Evolutionary conservation across 2,888 invertebrate species (phyloP), one percentile per base, ranked within the genome.

Genomic region (Mactromeris polynyma): DNA sequence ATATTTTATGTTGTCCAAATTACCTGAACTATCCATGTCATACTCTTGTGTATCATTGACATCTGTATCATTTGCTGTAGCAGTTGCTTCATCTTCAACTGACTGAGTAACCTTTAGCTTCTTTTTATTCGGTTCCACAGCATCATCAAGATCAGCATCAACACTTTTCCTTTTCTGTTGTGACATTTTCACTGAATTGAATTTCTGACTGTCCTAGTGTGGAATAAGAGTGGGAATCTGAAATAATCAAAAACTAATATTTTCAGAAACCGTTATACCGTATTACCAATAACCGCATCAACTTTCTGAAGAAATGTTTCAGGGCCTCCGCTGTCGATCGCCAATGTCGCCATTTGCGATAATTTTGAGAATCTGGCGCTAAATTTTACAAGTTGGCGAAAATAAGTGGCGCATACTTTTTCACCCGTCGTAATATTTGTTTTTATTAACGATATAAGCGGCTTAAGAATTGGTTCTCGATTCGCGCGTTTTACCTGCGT

Each of bases 11-110:
- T 86, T 81, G n/a, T 84, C 86, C 79, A 85, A 82, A 42, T 84
- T 85, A 88, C 88, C 83, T 51, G 81, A 73, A 85, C 87, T 85
- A 26, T 80, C 89, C 19, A 89, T n/a, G 33, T 86, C 85, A 87
- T 90, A 88, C 58, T 88, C 89, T 42, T 89, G 86, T 69, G 90
- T 91, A 42, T 78, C 73, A 81, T 87, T 89, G 38, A 83, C 31
- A 69, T 83, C 46, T n/a, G 38, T 31, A 26, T n/a, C 42, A 78
- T 73, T 83, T 6, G 33, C 36, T 21, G 14, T 36, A n/a, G 42
- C 31, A 21, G 38, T 2, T 2, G 80, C 42, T 69, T 11, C 78
- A 58, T 36, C 36, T 81, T 81, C 51, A 64, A 36, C 19, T n/a
- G 64, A 64, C n/a, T 58, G 21, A 26, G 19, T n/a, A 58, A 21